phyloP scores from a whole-genome alignment of 1,140 invertebrate species.

The Ridgeia piscesae region DNA sequence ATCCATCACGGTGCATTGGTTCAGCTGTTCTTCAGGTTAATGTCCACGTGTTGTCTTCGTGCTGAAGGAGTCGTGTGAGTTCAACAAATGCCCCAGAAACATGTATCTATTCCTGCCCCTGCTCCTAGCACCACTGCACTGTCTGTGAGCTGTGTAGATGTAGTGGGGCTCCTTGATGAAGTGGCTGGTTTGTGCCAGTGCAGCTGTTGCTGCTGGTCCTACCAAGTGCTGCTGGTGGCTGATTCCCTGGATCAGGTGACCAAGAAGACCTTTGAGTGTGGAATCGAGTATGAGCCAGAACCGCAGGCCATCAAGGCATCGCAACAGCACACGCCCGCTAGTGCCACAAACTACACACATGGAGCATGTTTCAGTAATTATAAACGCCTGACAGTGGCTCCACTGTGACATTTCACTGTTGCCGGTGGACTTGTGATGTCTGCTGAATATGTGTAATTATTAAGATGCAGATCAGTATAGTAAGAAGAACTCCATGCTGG shows the following conservation, averaged over 20 bases:
- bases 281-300: no score
- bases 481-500: neutral
- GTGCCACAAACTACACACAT: no score
- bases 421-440: neutral
- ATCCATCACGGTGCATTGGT: neutral
- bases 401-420: neutral
- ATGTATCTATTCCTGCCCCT: neutral
- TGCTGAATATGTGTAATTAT: neutral
- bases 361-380: no score
- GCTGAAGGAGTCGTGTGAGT: neutral
- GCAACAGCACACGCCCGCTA: no score
- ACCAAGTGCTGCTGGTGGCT: neutral
- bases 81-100: neutral
- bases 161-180: neutral
- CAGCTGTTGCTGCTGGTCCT: neutral
- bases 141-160: neutral
- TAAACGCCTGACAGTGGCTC: neutral
- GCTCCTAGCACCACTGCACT: neutral
- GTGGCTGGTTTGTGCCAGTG: neutral
- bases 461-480: neutral
- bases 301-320: no score
- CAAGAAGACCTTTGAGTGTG: neutral
- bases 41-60: neutral
- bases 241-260: neutral
- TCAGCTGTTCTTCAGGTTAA: neutral